Evolutionary conservation across 2,797 vertebrate species (phyloP), one percentile per base, ranked within the genome.

Genomic region (Hemibagrus guttatus): DNA sequence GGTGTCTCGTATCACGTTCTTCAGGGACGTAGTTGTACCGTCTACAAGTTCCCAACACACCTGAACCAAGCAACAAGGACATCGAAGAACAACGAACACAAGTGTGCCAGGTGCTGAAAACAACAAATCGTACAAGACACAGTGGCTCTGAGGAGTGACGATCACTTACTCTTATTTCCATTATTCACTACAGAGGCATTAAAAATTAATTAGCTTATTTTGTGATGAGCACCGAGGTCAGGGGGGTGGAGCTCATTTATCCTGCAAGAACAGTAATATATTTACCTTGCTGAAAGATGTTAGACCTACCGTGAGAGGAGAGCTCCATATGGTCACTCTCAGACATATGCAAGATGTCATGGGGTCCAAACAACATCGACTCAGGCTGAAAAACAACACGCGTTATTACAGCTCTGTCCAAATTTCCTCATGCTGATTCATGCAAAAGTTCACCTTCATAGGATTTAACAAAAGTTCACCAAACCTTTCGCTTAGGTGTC

Each of bases 321-420:
- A 88, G 84, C 59, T 91, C 89, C 2, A 89, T 91, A 59, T 91
- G 83, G 74, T 93, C 92, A 0, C 91, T 94, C n/a, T 92, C 83
- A 54, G 96, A 90, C 63, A 93, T 79, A 2, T 91, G 96, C 71
- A 97, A 97, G 4, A 93, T 94, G 90, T 99, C 98, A 39, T 99
- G 98, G 35, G 98, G 98, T 78, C 98, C 97, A 89, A 99, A 99
- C 84, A 99, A 92, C 0, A 89, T 86, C 21, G 94, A 95, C 91
- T 97, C 96, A 19, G 95, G 88, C 96, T 96, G 90, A 2, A 91
- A 91, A 88, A 90, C 42, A 14, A 58, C 0, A 26, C 7, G 31
- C 0, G 0, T 72, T n/a, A 17, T 17, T n/a, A 79, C 3, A 9
- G 14, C 19, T 56, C 58, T 56, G 54, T 79, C 54, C 35, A 14